These are phyloP conservation scores for Cryptomyrus ogoouensis DNA, from an alignment of 2,113 vertebrate genomes.

Conservation along the genomic window DNA sequence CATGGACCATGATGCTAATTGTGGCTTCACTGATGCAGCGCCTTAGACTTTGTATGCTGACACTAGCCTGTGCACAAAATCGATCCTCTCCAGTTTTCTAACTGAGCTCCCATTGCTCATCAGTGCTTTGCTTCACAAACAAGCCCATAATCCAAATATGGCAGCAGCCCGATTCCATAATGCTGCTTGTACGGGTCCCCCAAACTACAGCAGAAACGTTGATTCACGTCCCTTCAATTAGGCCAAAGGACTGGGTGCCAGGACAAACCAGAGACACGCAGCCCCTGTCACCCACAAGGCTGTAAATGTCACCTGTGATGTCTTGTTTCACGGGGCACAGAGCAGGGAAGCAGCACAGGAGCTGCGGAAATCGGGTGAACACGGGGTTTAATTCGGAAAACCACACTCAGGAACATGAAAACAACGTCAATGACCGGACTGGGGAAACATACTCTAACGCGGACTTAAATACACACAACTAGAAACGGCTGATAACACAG, in stretches of 20 bases:
- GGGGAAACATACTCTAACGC: too few relatives aligned
- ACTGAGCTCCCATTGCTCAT: not conserved
- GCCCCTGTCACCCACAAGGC: not conserved
- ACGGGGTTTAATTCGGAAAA: too few relatives aligned
- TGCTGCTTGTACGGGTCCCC: not conserved
- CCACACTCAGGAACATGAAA: too few relatives aligned
- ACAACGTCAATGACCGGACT: too few relatives aligned
- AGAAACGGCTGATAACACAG: too few relatives aligned
- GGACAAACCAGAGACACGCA: not conserved
- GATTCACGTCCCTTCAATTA: slow-evolving; percentile 58
- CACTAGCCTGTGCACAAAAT: not conserved
- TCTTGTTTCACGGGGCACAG: too few relatives aligned
- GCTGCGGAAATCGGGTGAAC: too few relatives aligned
- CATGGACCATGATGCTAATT: not conserved
- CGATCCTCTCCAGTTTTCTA: not conserved
- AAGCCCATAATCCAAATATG: not conserved
- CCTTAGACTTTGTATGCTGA: not conserved
- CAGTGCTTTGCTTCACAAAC: not conserved
- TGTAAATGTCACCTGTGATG: not conserved
- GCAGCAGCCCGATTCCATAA: not conserved
- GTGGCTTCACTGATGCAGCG: not conserved
- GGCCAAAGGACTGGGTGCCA: not conserved
- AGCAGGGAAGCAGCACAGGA: too few relatives aligned
- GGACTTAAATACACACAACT: too few relatives aligned
- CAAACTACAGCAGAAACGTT: slow-evolving; percentile 29